phyloP scores from a whole-genome alignment of 2,888 invertebrate genomes.

The Leptogaster cylindrica region DNA sequence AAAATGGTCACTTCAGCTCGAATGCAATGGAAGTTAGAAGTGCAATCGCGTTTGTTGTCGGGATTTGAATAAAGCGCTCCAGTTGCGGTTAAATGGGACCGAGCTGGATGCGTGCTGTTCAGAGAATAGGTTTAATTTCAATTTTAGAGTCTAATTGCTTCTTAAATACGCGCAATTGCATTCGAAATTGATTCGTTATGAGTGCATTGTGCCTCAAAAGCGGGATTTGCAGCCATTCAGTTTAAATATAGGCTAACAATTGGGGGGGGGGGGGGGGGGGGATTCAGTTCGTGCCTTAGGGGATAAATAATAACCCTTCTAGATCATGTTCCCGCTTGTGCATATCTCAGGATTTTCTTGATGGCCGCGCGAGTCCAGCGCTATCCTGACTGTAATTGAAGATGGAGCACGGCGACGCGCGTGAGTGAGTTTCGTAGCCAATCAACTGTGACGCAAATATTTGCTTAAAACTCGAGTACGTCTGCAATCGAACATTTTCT shows the following conservation, averaged over 20 bases:
- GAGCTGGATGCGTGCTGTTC: neutral
- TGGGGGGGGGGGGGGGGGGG: neutral
- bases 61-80: neutral
- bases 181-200: slow-evolving; percentile 11
- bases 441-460: slow-evolving; percentile 7
- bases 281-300: no score
- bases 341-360: neutral
- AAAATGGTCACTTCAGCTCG: neutral
- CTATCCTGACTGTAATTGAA: no score
- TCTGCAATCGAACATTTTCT: no score
- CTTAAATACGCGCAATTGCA: slow-evolving; percentile 20
- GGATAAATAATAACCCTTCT: no score
- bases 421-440: neutral
- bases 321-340: no score
- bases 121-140: slow-evolving; percentile 1
- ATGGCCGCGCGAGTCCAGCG: no score
- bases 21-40: slow-evolving; percentile 1
- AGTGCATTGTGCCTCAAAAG: slow-evolving; percentile 8
- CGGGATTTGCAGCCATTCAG: neutral
- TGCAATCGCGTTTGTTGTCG: neutral
- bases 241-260: neutral
- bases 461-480: neutral
- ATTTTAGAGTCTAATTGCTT: slow-evolving; percentile 20
- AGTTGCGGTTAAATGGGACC: no score
- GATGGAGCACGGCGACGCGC: no score